Evolutionary conservation across 37 sponge, comb jelly and placozoan species (phyloP).

Genomic region (Hexactinellida sp.): DNA sequence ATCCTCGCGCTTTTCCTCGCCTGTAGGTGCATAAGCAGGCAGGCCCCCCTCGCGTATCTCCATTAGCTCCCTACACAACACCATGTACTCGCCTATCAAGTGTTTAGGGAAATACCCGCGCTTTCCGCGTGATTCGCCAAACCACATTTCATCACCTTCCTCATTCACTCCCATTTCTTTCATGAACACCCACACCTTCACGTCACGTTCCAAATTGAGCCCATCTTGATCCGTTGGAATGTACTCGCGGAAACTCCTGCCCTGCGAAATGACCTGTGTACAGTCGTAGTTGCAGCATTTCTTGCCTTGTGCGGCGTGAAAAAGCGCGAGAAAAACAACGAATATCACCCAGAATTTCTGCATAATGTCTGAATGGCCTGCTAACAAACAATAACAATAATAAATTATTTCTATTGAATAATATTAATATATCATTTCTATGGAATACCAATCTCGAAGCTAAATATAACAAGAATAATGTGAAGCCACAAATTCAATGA

Average conservation of each 20-base stretch:
- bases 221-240: background rate
- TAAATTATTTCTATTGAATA: too few species aligned
- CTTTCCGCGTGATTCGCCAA: background rate
- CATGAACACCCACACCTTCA: background rate
- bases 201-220: background rate
- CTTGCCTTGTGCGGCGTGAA: background rate
- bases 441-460: too few species aligned
- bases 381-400: too few species aligned
- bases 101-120: background rate
- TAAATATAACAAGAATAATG: too few species aligned
- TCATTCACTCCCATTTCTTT: conserved; percentile 9
- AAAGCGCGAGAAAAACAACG: background rate
- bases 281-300: conserved; percentile 6
- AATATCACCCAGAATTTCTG: background rate
- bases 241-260: background rate
- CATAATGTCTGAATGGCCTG: background rate
- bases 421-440: too few species aligned
- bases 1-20: background rate
- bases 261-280: background rate
- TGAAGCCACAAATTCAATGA: too few species aligned
- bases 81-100: background rate
- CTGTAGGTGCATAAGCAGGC: background rate
- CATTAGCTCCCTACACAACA: background rate
- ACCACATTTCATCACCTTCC: conserved; percentile 11
- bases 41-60: background rate